These are phyloP conservation scores for Nematopogon swammerdamellus DNA, from an alignment of 2,888 invertebrate genomes.

Conservation along the genomic window DNA sequence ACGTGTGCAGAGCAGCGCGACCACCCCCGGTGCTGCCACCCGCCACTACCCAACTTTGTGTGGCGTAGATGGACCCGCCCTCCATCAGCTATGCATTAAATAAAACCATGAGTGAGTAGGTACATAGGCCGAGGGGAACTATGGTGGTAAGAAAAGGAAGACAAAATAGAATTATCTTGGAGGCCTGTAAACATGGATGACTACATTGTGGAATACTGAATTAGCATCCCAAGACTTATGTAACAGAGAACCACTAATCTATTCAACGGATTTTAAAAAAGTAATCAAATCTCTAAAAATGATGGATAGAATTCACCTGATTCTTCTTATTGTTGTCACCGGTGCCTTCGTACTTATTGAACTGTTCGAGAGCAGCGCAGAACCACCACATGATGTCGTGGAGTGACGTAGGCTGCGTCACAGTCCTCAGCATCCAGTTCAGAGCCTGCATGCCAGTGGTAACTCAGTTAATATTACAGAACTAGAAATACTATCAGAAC, in stretches of 20 bases:
- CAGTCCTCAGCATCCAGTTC: conserved; percentile 91
- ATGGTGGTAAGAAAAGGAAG: too few relatives aligned
- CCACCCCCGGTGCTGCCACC: conserved; percentile 30
- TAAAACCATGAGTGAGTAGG: too few relatives aligned
- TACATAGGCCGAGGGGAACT: too few relatives aligned
- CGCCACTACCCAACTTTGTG: conserved; percentile 17
- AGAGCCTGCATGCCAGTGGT: conserved; percentile 62
- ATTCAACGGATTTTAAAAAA: too few relatives aligned
- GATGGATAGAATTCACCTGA: background rate
- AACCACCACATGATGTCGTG: conserved; percentile 98
- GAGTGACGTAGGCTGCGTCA: conserved; percentile 86
- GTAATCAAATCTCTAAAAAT: too few relatives aligned
- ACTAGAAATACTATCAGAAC: too few relatives aligned
- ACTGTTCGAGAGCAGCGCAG: conserved; percentile 73
- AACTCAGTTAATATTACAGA: too few relatives aligned
- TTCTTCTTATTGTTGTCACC: background rate
- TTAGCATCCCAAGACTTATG: too few relatives aligned
- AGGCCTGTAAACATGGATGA: too few relatives aligned
- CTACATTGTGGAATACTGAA: too few relatives aligned
- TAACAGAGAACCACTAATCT: too few relatives aligned
- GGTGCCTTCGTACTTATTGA: background rate
- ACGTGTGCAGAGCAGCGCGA: conserved; percentile 75
- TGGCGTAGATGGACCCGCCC: background rate
- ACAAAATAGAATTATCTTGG: too few relatives aligned
- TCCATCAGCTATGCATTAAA: background rate